Evolutionary conservation across 2,797 vertebrate genomes (phyloP).

Genomic region (Hirundo rustica): DNA sequence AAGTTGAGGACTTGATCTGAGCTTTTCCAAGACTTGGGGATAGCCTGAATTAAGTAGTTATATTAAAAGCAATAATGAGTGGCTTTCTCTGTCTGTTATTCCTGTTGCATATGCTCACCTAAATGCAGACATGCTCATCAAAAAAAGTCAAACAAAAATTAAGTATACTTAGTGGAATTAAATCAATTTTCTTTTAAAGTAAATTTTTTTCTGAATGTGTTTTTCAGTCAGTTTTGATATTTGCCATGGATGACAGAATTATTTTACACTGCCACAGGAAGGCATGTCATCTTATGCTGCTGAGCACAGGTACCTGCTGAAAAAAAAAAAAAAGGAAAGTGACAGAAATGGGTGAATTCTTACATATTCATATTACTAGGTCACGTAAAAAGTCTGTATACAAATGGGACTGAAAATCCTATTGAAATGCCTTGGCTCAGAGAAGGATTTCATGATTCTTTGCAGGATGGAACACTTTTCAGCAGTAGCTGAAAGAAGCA

Average conservation of each 20-base stretch:
- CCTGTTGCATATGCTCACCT: neutral
- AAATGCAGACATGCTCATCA: neutral
- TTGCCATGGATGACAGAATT: neutral
- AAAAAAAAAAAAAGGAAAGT: neutral
- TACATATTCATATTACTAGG: neutral
- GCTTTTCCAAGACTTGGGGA: neutral
- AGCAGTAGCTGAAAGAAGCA: neutral
- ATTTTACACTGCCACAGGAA: neutral
- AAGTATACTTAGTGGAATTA: neutral
- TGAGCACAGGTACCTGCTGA: neutral
- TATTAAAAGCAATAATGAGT: neutral
- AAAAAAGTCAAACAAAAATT: neutral
- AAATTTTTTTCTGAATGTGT: neutral
- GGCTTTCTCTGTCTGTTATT: neutral
- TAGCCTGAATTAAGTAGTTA: neutral
- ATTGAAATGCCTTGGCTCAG: neutral
- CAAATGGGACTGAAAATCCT: neutral
- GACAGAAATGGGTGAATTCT: neutral
- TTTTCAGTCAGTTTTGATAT: neutral
- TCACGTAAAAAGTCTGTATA: neutral
- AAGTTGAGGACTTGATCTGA: neutral
- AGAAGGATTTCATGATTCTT: neutral
- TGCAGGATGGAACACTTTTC: neutral
- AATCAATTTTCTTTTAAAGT: neutral
- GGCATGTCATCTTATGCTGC: neutral